A percentile compares a stretch with the other conserved stretches of the same genome.
Conservation (phyloP, 2,888 invertebrate species). For the Cantharis nigra region DNA sequence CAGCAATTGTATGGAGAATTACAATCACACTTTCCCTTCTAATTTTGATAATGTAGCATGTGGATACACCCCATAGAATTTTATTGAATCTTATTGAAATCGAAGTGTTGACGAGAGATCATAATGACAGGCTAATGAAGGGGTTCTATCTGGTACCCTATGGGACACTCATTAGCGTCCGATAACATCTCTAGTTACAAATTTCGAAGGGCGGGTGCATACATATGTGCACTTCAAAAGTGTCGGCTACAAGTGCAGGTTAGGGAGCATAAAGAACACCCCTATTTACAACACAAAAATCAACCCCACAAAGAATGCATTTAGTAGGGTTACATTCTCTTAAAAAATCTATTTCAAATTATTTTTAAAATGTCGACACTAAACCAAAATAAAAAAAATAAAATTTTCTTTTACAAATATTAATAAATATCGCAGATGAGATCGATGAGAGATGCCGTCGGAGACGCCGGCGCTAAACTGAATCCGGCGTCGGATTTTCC, state of each 20-base stretch:
- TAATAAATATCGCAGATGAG: neutral
- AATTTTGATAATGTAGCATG: slow-evolving; percentile 17
- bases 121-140: slow-evolving; percentile 54
- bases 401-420: too few relatives aligned
- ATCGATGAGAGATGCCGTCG: slow-evolving; percentile 25
- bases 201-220: slow-evolving; percentile 44
- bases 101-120: slow-evolving; percentile 51
- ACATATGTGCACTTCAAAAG: slow-evolving; percentile 49
- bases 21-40: slow-evolving; percentile 1
- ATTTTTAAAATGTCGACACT: neutral
- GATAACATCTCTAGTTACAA: slow-evolving; percentile 55
- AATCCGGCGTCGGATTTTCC: neutral
- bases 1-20: neutral
- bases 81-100: slow-evolving; percentile 52
- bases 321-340: neutral
- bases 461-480: slow-evolving; percentile 24
- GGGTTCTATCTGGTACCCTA: slow-evolving; percentile 45
- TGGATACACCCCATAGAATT: slow-evolving; percentile 32
- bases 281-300: slow-evolving; percentile 5
- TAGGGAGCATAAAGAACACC: slow-evolving; percentile 21
- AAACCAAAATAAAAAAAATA: neutral
- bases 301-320: neutral
- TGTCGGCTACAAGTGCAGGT: slow-evolving; percentile 53
- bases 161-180: slow-evolving; percentile 53
- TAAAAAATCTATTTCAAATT: neutral